Evolutionary conservation across 2,797 vertebrate species (phyloP).

Genomic region (Pseudochirops cupreus): DNA sequence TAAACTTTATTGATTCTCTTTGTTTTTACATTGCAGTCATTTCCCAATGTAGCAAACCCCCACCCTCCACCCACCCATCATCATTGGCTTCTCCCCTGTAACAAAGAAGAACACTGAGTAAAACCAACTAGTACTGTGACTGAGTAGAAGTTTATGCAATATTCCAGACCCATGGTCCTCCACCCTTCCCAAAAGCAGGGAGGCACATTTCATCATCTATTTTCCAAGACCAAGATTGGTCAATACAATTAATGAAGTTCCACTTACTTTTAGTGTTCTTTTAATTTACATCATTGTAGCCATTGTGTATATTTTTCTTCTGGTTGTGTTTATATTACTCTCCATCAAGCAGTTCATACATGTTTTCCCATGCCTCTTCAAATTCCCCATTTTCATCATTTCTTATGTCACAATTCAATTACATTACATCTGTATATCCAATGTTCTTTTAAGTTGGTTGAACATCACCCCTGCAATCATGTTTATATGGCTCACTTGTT

Average conservation of each 20-base stretch:
- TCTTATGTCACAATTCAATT: background rate
- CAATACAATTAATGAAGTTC: background rate
- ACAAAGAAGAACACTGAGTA: background rate
- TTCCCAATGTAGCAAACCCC: background rate
- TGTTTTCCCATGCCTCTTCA: background rate
- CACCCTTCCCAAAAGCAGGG: background rate
- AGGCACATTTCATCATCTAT: background rate
- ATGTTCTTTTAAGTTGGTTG: background rate
- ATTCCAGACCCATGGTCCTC: background rate
- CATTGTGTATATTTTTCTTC: background rate
- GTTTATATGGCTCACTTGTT: background rate
- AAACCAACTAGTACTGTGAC: background rate
- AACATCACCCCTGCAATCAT: background rate
- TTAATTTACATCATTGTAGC: background rate
- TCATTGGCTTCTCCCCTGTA: background rate
- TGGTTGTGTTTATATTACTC: background rate
- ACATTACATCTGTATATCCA: background rate
- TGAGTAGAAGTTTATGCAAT: background rate
- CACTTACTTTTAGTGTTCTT: background rate
- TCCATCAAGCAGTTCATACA: background rate
- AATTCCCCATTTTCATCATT: constrained; percentile 1
- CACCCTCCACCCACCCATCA: background rate
- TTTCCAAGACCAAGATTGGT: background rate
- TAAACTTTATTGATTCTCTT: background rate
- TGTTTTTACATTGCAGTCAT: background rate